phyloP scores from a whole-genome alignment of 2,888 invertebrate species.

The Mesopsocus fuscifrons region DNA sequence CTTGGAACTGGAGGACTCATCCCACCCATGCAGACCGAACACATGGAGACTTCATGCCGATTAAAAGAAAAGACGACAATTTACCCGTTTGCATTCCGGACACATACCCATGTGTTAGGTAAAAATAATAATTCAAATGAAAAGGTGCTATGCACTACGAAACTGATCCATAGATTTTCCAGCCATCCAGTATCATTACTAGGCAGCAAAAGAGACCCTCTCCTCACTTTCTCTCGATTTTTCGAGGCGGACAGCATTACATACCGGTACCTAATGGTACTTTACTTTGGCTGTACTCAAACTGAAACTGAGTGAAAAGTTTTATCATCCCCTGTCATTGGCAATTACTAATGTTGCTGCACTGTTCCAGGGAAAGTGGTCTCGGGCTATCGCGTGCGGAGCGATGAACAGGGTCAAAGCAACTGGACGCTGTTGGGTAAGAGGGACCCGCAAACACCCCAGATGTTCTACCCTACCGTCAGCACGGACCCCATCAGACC shows the following conservation, averaged over 20 bases:
- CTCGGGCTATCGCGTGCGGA: slow-evolving; percentile 54
- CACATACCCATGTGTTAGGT: slow-evolving; percentile 83
- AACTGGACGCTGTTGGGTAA: slow-evolving; percentile 72
- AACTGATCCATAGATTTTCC: no score
- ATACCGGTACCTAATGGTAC: no score
- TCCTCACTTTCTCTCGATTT: no score
- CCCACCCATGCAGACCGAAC: slow-evolving; percentile 43
- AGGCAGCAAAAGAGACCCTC: no score
- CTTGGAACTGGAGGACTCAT: slow-evolving; percentile 75
- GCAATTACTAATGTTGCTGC: no score
- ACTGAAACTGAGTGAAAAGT: no score
- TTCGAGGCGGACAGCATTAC: no score
- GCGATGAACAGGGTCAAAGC: slow-evolving; percentile 33
- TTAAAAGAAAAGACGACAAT: slow-evolving; percentile 62
- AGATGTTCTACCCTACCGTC: slow-evolving; percentile 82
- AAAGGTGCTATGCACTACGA: not conserved
- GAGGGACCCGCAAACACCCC: slow-evolving; percentile 68
- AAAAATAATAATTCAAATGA: slow-evolving; percentile 17
- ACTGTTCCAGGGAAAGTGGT: slow-evolving; percentile 52
- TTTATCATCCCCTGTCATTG: no score
- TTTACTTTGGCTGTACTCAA: no score
- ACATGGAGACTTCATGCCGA: slow-evolving; percentile 80
- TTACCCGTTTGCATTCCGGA: slow-evolving; percentile 88
- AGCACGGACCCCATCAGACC: slow-evolving; percentile 37
- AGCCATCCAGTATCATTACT: no score